phyloP scores from a whole-genome alignment of 2,888 invertebrate species.

The Stratiomys singularior region DNA sequence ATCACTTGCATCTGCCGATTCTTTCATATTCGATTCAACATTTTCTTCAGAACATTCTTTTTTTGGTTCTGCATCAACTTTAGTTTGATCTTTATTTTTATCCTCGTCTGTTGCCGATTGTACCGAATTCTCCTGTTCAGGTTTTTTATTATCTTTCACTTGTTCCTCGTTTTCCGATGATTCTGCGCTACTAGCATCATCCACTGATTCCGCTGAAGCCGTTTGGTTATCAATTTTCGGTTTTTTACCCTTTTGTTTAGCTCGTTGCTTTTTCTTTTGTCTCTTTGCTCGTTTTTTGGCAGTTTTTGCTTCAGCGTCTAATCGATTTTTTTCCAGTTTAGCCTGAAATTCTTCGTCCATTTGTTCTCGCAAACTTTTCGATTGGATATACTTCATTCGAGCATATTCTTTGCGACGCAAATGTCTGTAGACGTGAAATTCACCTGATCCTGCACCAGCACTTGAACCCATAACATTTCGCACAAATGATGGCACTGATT shows the following conservation, averaged over 20 bases:
- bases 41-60: background rate
- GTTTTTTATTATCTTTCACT: background rate
- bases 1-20: background rate
- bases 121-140: conserved; percentile 3
- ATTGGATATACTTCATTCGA: conserved; percentile 91
- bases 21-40: background rate
- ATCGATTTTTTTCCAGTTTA: conserved; percentile 80
- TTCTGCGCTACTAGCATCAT: conserved; percentile 47
- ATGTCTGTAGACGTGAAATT: conserved; percentile 98
- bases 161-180: conserved; percentile 47
- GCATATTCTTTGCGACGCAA: conserved; percentile 95
- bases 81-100: background rate
- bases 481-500: conserved; percentile 83
- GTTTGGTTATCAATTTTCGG: conserved; percentile 30
- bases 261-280: conserved; percentile 76
- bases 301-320: conserved; percentile 79
- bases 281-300: conserved; percentile 93
- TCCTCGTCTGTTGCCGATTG: conserved; percentile 1
- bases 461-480: conserved; percentile 99
- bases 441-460: conserved; percentile 98
- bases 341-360: conserved; percentile 83
- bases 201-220: conserved; percentile 50
- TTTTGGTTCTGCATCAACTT: background rate
- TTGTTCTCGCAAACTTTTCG: conserved; percentile 83
- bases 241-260: conserved; percentile 54